A percentile compares a stretch with the other conserved stretches of the same genome.
phyloP scores from a whole-genome alignment of 1,140 invertebrate genomes.

The Copidosoma floridanum region DNA sequence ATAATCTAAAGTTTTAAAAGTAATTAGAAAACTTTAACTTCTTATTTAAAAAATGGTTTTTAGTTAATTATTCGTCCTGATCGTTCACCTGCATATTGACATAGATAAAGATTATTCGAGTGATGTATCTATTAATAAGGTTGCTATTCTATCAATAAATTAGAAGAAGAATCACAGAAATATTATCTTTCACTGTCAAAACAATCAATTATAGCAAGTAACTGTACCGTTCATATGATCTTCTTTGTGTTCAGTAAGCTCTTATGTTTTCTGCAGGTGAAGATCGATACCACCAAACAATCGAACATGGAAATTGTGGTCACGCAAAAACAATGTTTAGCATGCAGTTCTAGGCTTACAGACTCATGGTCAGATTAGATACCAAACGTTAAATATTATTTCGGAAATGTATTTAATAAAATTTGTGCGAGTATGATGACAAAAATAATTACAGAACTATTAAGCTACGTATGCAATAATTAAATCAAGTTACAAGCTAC shows the following conservation, averaged over 20 bases:
- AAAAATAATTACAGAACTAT: background rate
- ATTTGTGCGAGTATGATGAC: background rate
- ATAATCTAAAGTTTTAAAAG: constrained; percentile 49
- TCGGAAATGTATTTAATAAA: background rate
- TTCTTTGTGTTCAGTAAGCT: background rate
- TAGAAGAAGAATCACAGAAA: constrained; percentile 39
- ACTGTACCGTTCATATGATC: background rate
- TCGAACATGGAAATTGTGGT: background rate
- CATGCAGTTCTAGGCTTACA: too few species aligned
- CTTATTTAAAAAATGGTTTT: constrained; percentile 36
- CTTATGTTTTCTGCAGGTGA: background rate
- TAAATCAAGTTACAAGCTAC: constrained; percentile 55
- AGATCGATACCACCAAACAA: background rate
- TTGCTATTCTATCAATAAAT: constrained; percentile 37
- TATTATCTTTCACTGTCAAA: constrained; percentile 49
- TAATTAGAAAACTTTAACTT: constrained; percentile 41
- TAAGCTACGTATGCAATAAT: constrained; percentile 46
- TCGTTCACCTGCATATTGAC: constrained; percentile 41
- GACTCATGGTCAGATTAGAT: background rate
- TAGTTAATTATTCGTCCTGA: constrained; percentile 47
- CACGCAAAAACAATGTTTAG: background rate
- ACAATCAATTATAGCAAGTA: constrained; percentile 42
- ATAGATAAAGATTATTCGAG: constrained; percentile 38
- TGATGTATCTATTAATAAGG: constrained; percentile 36
- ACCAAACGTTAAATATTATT: background rate